A percentile compares a stretch with the other conserved stretches of the same genome.
phyloP scores from a whole-genome alignment of 2,797 vertebrate genomes.

The Tokudaia muenninki region DNA sequence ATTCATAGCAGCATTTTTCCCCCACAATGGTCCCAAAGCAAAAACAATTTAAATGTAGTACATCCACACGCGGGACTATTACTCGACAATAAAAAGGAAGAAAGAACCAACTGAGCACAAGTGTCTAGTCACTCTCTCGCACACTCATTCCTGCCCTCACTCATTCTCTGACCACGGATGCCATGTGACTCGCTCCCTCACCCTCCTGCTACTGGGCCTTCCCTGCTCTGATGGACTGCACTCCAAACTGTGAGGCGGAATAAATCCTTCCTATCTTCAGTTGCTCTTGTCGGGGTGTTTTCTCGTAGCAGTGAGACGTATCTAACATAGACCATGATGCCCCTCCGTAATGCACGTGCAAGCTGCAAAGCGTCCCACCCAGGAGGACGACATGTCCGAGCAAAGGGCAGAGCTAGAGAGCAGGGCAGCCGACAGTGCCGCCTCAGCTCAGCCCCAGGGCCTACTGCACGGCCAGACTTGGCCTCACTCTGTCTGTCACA shows the following conservation, averaged over 20 bases:
- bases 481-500: not conserved
- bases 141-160: not conserved
- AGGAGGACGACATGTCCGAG: not conserved
- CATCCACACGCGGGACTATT: too few relatives aligned
- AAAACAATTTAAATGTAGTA: not conserved
- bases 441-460: not conserved
- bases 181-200: not conserved
- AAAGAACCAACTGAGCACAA: not conserved
- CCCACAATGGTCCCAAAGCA: not conserved
- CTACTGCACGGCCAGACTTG: not conserved
- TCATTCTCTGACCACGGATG: not conserved
- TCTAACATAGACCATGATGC: not conserved
- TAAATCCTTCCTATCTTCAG: not conserved
- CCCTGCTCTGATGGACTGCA: not conserved
- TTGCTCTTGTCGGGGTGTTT: not conserved
- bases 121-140: not conserved
- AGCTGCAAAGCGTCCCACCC: not conserved
- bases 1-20: not conserved
- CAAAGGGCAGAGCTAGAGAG: not conserved
- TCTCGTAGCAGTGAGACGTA: not conserved
- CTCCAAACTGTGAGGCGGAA: not conserved
- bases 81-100: not conserved
- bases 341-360: not conserved
- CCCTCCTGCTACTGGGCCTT: not conserved
- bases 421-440: not conserved